Evolutionary conservation across 1,140 invertebrate genomes (phyloP).

Genomic region (Nylanderia fulva): DNA sequence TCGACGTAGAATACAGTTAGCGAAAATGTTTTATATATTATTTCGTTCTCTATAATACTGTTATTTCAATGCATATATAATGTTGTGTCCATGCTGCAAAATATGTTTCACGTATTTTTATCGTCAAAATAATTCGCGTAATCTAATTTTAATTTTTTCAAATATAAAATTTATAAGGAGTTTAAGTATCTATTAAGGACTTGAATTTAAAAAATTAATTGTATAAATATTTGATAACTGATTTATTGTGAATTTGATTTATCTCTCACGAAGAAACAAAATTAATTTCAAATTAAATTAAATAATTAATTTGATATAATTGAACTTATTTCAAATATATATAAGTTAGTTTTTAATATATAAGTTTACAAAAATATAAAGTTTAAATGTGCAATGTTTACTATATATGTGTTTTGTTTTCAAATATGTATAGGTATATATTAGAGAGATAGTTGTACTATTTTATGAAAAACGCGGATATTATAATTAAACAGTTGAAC

Average conservation of each 20-base stretch:
- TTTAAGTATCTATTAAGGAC: not conserved
- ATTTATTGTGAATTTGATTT: not conserved
- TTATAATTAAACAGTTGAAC: not conserved
- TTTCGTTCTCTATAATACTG: not conserved
- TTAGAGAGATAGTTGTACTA: not conserved
- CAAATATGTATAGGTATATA: not conserved
- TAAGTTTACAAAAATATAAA: not conserved
- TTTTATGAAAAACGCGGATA: not conserved
- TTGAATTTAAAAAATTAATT: not conserved
- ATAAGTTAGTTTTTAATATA: not conserved
- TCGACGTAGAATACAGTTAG: slow-evolving; percentile 27
- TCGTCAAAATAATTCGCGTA: not conserved
- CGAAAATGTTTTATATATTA: slow-evolving; percentile 18
- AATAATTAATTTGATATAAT: slow-evolving; percentile 1
- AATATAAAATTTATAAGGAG: not conserved
- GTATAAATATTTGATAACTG: not conserved
- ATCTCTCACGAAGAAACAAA: not conserved
- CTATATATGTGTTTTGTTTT: not conserved
- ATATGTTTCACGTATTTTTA: not conserved
- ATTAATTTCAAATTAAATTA: slow-evolving; percentile 8
- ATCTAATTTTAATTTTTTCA: not conserved
- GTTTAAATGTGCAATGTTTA: not conserved
- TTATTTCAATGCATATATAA: not conserved
- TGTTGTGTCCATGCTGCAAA: not conserved
- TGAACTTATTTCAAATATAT: slow-evolving; percentile 10